Base-by-base conservation (phyloP, 2,888 invertebrate species). In the Chalcis sispes region DNA sequence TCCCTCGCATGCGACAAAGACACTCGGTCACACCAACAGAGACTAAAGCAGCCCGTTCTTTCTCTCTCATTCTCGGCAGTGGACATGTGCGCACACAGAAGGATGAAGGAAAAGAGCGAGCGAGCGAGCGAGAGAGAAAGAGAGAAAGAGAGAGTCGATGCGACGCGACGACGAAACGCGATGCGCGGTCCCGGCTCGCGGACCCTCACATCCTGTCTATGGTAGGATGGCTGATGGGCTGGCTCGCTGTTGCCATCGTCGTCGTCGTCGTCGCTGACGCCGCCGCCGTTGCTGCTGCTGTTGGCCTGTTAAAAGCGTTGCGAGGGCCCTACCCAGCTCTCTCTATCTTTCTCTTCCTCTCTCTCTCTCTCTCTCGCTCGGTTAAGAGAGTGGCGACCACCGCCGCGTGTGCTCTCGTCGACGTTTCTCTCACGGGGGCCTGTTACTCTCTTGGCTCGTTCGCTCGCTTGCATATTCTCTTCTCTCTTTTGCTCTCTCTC, bases 201-300 rank as follows among this genome's bases (percentile, higher is more conserved):
- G 86, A 86, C 88, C 88, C 88, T 87, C 87, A 81, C 87, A 88
- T 87, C 88, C 88, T 87, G 87, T 87, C 86, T 85, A 86, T 87
- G 87, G 85, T 85, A 85, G 86, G 86, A 86, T 86, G 85, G 87
- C 84, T 85, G 86, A 86, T 85, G 85, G 85, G 84, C 81, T 83
- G 80, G n/a, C 59, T 58, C 7, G 3, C 36, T 36, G 5, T 36
- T 10, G 4, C 36, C 10, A 4, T 36, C 36, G 4, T 36, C 10
- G 5, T 36, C 36, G 4, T 36, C 10, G 4, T 7, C 2, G 7
- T 29, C 27, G 66, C 52, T 23, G 66, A 1, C 32, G 32, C n/a
- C n/a, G n/a, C n/a, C n/a, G n/a, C n/a, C n/a, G n/a, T n/a, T n/a
- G n/a, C n/a, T 27, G 59, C 66, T 29, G 67, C 46, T 36, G 72